Base-by-base conservation (phyloP, 2,113 vertebrate genomes). In the Microtus richardsoni region DNA sequence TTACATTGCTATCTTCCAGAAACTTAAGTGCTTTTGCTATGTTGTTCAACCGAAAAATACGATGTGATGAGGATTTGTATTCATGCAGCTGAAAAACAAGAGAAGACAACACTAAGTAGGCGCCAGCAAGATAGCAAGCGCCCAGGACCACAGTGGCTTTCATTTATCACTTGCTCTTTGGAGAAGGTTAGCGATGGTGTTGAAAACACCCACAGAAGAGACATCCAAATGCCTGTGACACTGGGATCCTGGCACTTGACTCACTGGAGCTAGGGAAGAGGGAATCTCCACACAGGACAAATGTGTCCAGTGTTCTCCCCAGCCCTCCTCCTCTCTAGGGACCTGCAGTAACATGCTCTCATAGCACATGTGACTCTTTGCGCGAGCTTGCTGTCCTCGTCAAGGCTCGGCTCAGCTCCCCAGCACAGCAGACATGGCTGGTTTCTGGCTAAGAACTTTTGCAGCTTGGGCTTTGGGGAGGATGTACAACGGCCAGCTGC, bases 1-100 rank as follows among this genome's bases (percentile, higher is more conserved):
- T 99, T 95, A 99, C 99, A 1, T 99, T 99, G 98, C 99, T 99
- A 96, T 99, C 99, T 97, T 99, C 99, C 97, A 99, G 97, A 97
- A 99, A 99, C 41, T 99, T 98, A 66, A 99, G 98, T 14, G 99
- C 99, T 97, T 99, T 99, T 7, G 99, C 99, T n/a, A 99, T 99
- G 98, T 99, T 99, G 98, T 99, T 99, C 97, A 99, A 98, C 94
- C 99, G 98, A 97, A 99, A 99, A 97, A 99, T 99, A 68, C 99
- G 99, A 97, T 99, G 99, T 9, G 99, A 99, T 14, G 99, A 99
- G 88, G 98, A 99, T 97, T 99, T 99, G 97, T 99, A 99, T 17
- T 99, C 99, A 0, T 99, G 99, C 94, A 99, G 99, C 99, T 99
- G 97, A 16, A 97, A 98, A 93, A 97, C 13, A 97, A 93, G 94